Percentiles rank a stretch among this genome's conserved stretches.
Evolutionary conservation across 2,113 vertebrate genomes (phyloP).

Genomic region (Morone saxatilis): DNA sequence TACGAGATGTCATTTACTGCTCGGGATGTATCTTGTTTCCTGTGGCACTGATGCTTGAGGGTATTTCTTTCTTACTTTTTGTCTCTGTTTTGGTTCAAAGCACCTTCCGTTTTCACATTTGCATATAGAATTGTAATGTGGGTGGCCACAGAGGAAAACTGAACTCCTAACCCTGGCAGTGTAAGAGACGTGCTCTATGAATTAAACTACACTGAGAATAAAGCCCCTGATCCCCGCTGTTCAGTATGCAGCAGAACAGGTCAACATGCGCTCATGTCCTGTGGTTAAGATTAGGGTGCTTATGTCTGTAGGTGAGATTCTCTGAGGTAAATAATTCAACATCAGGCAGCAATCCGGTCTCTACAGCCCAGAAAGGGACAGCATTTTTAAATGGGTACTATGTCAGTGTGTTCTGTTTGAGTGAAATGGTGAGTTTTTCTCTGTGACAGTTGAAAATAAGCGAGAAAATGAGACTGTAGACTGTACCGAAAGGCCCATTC

Average conservation of each 20-base stretch:
- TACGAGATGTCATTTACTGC: not conserved
- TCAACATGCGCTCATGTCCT: slow-evolving; percentile 12
- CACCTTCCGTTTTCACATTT: slow-evolving; percentile 17
- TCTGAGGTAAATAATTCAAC: slow-evolving; percentile 25
- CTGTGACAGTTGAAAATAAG: not conserved
- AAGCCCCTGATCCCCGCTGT: not conserved
- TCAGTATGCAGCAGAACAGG: not conserved
- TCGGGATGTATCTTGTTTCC: not conserved
- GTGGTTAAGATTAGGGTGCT: not conserved
- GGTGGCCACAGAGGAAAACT: slow-evolving; percentile 15
- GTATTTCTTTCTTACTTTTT: not conserved
- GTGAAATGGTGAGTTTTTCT: not conserved
- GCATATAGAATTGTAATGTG: slow-evolving; percentile 38
- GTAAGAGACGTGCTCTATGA: slow-evolving; percentile 15
- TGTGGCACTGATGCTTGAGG: not conserved
- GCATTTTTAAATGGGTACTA: not conserved
- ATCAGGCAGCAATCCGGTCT: not conserved
- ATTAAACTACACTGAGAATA: slow-evolving; percentile 35
- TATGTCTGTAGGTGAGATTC: slow-evolving; percentile 6
- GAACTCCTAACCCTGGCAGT: slow-evolving; percentile 2
- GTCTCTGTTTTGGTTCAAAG: slow-evolving; percentile 35
- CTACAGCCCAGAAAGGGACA: not conserved
- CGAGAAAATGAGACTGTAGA: not conserved
- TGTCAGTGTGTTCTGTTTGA: not conserved
- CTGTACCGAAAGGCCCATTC: not conserved